Conservation (phyloP, 2,797 vertebrate genomes). For the Scyliorhinus canicula region DNA sequence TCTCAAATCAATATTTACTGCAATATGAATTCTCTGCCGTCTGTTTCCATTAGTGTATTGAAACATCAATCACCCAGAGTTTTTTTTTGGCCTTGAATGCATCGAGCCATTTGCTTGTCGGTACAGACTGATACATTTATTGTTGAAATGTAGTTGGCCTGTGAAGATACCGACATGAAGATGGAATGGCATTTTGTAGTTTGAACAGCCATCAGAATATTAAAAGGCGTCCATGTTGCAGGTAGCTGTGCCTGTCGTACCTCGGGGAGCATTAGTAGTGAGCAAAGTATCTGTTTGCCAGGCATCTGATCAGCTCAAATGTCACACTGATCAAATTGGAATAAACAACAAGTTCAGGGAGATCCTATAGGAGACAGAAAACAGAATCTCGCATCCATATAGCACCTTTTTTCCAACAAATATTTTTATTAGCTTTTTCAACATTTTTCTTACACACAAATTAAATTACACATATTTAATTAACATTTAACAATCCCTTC, state of each 20-base stretch:
- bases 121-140: neutral
- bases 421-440: no score
- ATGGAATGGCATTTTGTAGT: neutral
- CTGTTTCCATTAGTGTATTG: slow-evolving; percentile 1
- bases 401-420: no score
- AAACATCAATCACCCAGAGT: neutral
- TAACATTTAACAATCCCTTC: no score
- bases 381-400: neutral
- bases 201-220: neutral
- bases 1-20: slow-evolving; percentile 6
- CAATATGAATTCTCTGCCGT: neutral
- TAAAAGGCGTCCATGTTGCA: neutral
- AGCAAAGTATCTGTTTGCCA: neutral
- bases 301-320: neutral
- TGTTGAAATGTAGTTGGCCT: neutral
- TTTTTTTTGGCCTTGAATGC: neutral
- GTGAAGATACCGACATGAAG: neutral
- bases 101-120: neutral
- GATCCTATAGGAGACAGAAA: neutral
- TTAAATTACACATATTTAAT: no score
- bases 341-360: neutral
- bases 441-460: no score
- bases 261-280: neutral
- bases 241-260: neutral
- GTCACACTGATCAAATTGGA: neutral